Evolutionary conservation across 2,113 vertebrate genomes (phyloP), one percentile per base, ranked within the genome.

Genomic region (Oryzias javanicus): DNA sequence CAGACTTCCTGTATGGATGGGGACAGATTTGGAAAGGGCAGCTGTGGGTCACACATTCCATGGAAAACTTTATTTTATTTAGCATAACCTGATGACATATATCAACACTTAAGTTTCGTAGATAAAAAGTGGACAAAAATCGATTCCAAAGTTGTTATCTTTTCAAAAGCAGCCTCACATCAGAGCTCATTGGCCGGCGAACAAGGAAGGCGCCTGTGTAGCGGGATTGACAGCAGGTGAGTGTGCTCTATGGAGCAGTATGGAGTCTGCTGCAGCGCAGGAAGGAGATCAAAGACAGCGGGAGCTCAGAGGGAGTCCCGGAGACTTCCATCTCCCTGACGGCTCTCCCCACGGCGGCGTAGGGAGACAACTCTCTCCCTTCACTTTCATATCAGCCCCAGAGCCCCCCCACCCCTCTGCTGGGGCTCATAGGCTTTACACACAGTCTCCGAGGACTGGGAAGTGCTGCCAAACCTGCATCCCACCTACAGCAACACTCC

Each of bases 361-460:
- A 45, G 18, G 73, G 81, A 88, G 84, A 88, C 86, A 87, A 82
- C 80, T 79, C 85, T 82, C 82, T 85, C 77, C 83, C 77, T 78
- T 81, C 75, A 77, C 80, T 87, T 89, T 88, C 85, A 87, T 86
- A 84, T 88, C 84, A 84, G 65, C 66, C 79, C 56, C 69, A 67
- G 52, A 74, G 69, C 74, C 77, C 81, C 78, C 80, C 77, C 72
- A 75, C 71, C 76, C 70, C 72, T 83, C 60, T 47, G 55, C 50
- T 14, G 19, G 49, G 15, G 56, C 64, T 78, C 57, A 7, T 49
- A 63, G 65, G 45, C 63, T 71, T 35, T 62, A 72, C 78, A 67
- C 78, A 55, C 70, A 69, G 70, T 82, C 87, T 80, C 81, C 56
- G 52, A 85, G 78, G 86, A 82, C 76, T 80, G 57, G 61, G 63